Evolutionary conservation across 2,113 vertebrate species (phyloP), one percentile per base, ranked within the genome.

Genomic region (Axis porcinus): DNA sequence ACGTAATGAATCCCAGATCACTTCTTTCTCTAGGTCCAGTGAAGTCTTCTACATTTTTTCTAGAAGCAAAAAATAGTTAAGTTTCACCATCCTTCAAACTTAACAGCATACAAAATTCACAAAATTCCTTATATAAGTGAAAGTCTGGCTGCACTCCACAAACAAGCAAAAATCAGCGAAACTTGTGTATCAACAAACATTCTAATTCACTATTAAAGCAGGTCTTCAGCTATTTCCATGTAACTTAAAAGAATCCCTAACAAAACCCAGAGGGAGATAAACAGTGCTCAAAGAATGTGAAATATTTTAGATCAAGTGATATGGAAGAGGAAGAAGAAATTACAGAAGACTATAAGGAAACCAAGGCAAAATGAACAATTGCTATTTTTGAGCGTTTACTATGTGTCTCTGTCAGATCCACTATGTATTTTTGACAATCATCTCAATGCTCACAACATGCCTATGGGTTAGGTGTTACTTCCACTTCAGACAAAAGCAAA

Each of bases 11-110:
- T 88, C 99, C 99, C 97, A 99, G 99, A 97, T 99, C 99, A 92
- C 99, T 99, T 98, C 99, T 99, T 98, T 99, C 99, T 98, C 99
- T 99, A 92, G 99, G 99, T 97, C 99, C 99, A 21, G 99, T 99
- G 98, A 99, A 99, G 98, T 99, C 99, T 98, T 99, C 99, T 15
- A 99, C 99, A 47, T 99, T 99, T 99, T 99, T 99, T 98, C 99
- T 99, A 98, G 25, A 89, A 96, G 82, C 92, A 98, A 98, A 70
- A 97, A 16, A 93, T 8, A 95, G 81, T 92, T 89, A 47, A 70
- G 33, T 57, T 92, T 97, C 45, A 98, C 19, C 57, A 97, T 82
- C 17, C 28, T 95, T 92, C 6, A 87, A 78, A 81, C 0, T 6
- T 3, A 62, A 86, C 7, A 89, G 11, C 52, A 90, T 4, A 94